Percentiles rank a stretch among this genome's conserved stretches.
Evolutionary conservation across 2,113 vertebrate genomes (phyloP).

Genomic region (Otolemur garnettii): DNA sequence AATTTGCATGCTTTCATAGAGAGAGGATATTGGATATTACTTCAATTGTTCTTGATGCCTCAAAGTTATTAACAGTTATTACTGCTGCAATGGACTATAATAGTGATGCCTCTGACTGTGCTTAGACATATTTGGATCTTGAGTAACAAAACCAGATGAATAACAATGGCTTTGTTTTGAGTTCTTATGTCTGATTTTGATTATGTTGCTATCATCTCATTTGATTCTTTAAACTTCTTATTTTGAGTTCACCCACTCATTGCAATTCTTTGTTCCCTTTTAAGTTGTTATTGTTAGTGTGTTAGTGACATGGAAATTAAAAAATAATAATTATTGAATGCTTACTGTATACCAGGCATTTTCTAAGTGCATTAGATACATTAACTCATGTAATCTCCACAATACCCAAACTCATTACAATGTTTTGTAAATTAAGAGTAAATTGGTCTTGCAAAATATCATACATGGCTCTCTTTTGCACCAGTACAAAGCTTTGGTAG

Average conservation of each 20-base stretch:
- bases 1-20: conserved; percentile 77
- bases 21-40: conserved; percentile 75
- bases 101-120: not conserved
- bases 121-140: conserved; percentile 35
- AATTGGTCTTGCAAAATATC: not conserved
- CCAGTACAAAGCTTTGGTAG: not conserved
- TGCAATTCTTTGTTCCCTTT: not conserved
- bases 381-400: conserved; percentile 59
- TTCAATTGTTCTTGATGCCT: conserved; percentile 70
- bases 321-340: conserved; percentile 58
- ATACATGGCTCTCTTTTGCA: not conserved
- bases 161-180: conserved; percentile 35
- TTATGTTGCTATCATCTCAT: not conserved
- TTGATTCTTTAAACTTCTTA: not conserved
- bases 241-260: not conserved
- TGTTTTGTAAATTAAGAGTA: conserved; percentile 49
- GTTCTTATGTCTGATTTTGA: conserved; percentile 53
- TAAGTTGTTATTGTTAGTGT: conserved; percentile 58
- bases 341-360: conserved; percentile 29
- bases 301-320: conserved; percentile 64
- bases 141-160: conserved; percentile 5
- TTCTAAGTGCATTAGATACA: not conserved
- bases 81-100: conserved; percentile 57
- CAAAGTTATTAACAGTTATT: conserved; percentile 59
- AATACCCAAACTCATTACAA: not conserved